Base-by-base conservation (phyloP, 2,797 vertebrate genomes). In the Micropoecilia bifurca region DNA sequence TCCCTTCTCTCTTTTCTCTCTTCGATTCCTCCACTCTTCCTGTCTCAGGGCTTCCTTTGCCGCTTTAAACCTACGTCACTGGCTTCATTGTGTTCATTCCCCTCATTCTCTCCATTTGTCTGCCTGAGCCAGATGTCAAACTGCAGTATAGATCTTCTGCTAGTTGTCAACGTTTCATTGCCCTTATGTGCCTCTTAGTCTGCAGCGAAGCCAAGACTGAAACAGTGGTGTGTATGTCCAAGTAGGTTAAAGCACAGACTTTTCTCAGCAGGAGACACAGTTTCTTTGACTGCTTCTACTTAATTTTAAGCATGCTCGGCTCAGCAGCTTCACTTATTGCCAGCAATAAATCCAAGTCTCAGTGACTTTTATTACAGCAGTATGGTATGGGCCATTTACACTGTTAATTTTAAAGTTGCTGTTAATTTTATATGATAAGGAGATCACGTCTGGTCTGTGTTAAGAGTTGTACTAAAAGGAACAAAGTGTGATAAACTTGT, bases 271-370 rank as follows among this genome's bases (percentile, higher is more conserved):
- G 13, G 14, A 76, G 53, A 30, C 22, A n/a, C 25, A 33, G 1
- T 68, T 72, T 85, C n/a, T 72, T 47, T 28, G 16, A 41, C 68
- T 36, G 9, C 45, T 57, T 69, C 12, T 28, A 39, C 48, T 68
- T 16, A 53, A 25, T 48, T 53, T 81, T 69, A 77, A 82, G 89
- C 79, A 73, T 57, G 71, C 73, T 46, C 4, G 81, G 77, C 73
- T 46, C 2, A 81, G 77, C 78, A 79, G 82, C 84, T 88, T 91
- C 46, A 41, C 30, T 75, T 47, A 80, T 83, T 74, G 50, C 47
- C 5, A 2, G 63, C 61, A 66, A 78, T 89, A 88, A 86, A 88
- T 89, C 78, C 80, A 3, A n/a, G 5, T 16, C 47, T 43, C 50
- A 53, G 50, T 82, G 68, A 81, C 82, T 78, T 87, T 81, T 81